Conservation (phyloP, 2,888 invertebrate genomes). For the Parnassius glacialis region DNA sequence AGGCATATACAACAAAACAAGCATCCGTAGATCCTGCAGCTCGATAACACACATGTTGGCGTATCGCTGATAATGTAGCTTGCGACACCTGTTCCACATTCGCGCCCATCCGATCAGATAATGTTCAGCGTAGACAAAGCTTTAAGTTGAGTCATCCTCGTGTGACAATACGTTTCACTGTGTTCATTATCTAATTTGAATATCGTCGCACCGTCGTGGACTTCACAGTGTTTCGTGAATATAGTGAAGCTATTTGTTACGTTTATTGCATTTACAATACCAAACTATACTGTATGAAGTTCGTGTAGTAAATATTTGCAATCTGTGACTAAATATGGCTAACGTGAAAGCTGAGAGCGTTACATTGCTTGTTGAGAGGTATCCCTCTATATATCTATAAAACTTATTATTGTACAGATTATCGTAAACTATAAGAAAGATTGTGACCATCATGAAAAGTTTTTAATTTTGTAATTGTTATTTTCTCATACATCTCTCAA, state of each 20-base stretch:
- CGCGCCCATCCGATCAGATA: conserved; percentile 51
- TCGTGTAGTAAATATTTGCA: conserved; percentile 18
- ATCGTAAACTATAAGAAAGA: too few relatives aligned
- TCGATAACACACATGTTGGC: conserved; percentile 37
- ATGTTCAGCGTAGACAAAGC: conserved; percentile 50
- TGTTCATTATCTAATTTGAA: background rate
- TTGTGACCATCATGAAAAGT: too few relatives aligned
- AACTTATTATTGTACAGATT: background rate
- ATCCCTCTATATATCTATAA: conserved; percentile 7
- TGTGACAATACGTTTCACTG: conserved; percentile 39
- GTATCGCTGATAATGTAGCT: conserved; percentile 49
- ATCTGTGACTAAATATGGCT: conserved; percentile 20
- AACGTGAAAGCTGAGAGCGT: conserved; percentile 19
- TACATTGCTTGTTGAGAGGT: conserved; percentile 21
- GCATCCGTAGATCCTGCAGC: conserved; percentile 28
- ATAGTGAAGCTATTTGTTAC: too few relatives aligned
- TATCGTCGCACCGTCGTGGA: background rate
- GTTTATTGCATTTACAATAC: too few relatives aligned
- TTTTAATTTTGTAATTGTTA: too few relatives aligned
- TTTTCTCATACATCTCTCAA: too few relatives aligned
- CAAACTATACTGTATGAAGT: conserved; percentile 6
- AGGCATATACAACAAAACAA: conserved; percentile 21
- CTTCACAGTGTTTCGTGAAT: too few relatives aligned
- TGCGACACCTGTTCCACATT: conserved; percentile 68
- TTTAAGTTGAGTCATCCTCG: conserved; percentile 53